These are phyloP conservation scores for Microhierax caerulescens DNA, from an alignment of 2,797 vertebrate species.

Conservation along the genomic window DNA sequence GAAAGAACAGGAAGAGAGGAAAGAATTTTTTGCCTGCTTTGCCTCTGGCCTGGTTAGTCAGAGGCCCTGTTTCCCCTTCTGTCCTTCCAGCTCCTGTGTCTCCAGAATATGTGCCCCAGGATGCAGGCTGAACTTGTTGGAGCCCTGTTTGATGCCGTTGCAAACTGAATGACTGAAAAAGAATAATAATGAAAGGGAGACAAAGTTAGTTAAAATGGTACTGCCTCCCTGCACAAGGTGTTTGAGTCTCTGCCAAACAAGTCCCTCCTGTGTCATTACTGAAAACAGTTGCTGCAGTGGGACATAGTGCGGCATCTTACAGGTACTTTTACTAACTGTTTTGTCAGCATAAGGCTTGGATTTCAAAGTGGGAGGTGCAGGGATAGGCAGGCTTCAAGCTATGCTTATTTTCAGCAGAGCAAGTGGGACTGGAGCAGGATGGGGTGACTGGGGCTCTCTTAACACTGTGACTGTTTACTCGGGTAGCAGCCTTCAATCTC, in stretches of 20 bases:
- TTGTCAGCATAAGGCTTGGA: background rate
- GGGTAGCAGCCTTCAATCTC: background rate
- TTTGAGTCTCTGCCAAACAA: background rate
- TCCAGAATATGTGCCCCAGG: background rate
- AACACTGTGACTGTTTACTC: rapidly evolving
- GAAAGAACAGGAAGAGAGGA: background rate
- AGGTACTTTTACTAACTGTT: background rate
- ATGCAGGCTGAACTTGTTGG: background rate
- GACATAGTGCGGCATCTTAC: background rate
- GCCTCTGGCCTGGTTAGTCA: background rate
- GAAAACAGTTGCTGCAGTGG: background rate
- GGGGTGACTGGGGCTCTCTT: background rate
- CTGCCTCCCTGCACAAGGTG: background rate
- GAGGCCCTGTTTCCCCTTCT: background rate
- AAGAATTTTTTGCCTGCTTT: background rate
- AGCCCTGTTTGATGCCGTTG: background rate
- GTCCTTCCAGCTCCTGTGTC: background rate
- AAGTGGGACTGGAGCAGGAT: background rate
- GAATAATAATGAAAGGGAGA: background rate
- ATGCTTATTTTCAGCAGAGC: background rate
- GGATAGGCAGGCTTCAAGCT: background rate
- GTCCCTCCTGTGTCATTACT: background rate
- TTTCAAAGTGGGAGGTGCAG: background rate
- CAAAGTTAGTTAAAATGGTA: background rate
- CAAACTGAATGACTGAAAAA: background rate